A percentile compares a stretch with the other conserved stretches of the same genome.
Conservation (phyloP, 2,888 invertebrate genomes). For the Allophyes oxyacanthae region DNA sequence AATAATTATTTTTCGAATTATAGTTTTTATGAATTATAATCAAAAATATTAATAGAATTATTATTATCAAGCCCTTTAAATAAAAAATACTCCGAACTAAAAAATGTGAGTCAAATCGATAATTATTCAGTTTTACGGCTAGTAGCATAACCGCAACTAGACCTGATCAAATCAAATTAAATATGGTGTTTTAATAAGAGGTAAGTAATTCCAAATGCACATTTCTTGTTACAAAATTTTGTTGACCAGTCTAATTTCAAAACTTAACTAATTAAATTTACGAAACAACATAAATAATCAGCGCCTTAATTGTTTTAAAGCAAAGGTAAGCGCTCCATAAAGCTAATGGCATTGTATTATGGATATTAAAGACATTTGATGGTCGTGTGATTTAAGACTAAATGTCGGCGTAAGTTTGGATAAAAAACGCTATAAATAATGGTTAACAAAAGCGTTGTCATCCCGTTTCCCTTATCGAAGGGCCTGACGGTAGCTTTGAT, state of each 20-base stretch:
- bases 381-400: constrained; percentile 78
- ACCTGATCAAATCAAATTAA: too few relatives aligned
- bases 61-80: too few relatives aligned
- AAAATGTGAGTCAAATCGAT: too few relatives aligned
- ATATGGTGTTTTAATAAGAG: too few relatives aligned
- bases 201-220: too few relatives aligned
- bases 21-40: too few relatives aligned
- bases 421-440: constrained; percentile 87
- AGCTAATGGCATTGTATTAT: constrained; percentile 43
- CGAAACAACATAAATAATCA: constrained; percentile 24
- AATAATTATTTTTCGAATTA: too few relatives aligned
- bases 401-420: constrained; percentile 73
- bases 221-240: constrained; percentile 22
- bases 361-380: constrained; percentile 69
- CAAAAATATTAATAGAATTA: too few relatives aligned
- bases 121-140: too few relatives aligned
- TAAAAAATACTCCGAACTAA: too few relatives aligned
- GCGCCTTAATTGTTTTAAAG: constrained; percentile 26
- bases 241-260: too few relatives aligned
- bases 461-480: constrained; percentile 84
- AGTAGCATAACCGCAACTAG: too few relatives aligned
- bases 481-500: constrained; percentile 73
- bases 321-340: constrained; percentile 18
- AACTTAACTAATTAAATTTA: constrained; percentile 15
- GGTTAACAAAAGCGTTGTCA: constrained; percentile 88